Base-by-base conservation (phyloP, 2,888 invertebrate genomes). In the Microctonus brassicae region DNA sequence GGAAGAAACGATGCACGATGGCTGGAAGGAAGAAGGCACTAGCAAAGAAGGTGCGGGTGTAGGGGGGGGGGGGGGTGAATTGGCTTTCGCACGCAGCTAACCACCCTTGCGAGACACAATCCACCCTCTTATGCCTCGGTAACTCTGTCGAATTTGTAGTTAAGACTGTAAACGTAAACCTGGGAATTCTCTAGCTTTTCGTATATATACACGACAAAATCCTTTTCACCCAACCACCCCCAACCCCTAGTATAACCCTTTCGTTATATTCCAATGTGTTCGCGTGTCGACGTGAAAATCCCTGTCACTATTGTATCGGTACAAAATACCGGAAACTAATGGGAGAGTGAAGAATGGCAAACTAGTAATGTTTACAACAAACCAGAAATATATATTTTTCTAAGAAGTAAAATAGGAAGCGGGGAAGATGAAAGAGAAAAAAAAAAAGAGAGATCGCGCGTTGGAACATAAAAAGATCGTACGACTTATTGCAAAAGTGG, bases 91-190 rank as follows among this genome's bases (percentile, higher is more conserved):
- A 80, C 82, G 82, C 80, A 78, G 77, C 82, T 79, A 83, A 84
- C 82, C 84, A 83, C 86, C 86, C 85, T 84, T 82, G 81, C 82
- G 86, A 86, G 86, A 86, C 85, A 83, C 83, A 83, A 84, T 82
- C 74, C 75, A 70, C 80, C 81, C 81, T 81, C 83, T 83, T 85
- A 85, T 83, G 85, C 85, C 82, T 81, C 84, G 84, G 82, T 85
- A 83, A 85, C 85, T 86, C 84, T 82, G 86, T 85, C 87, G 86
- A 87, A 87, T 87, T 87, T 86, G 85, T 86, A 86, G 85, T 85
- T 84, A 82, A 83, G 84, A 82, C 83, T 83, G 84, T 86, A 86
- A 87, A 86, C 84, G 86, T 85, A 84, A 86, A 85, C 86, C 85
- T 85, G 86, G 85, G 86, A 85, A 83, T 86, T 85, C 83, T 75